A percentile compares a stretch with the other conserved stretches of the same genome.
Conservation (phyloP, 2,888 invertebrate genomes). For the Zonitis immaculata region DNA sequence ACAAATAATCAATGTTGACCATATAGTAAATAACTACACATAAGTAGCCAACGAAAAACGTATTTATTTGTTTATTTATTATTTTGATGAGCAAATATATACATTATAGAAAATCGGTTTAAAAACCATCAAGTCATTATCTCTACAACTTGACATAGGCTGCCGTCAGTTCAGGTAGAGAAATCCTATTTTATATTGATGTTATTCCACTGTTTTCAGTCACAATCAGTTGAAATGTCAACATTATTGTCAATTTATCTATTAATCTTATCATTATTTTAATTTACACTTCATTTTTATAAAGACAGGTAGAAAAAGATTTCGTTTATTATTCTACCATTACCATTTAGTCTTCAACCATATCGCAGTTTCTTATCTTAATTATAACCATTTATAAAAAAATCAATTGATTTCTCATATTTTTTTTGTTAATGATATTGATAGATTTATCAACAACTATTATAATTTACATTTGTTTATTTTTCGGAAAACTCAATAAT, state of each 20-base stretch:
- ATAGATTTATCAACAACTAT: no score
- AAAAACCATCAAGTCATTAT: background rate
- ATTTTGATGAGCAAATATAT: background rate
- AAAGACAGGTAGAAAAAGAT: background rate
- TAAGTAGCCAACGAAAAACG: no score
- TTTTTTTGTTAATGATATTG: no score
- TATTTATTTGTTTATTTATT: no score
- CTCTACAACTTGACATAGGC: background rate
- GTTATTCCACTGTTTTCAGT: background rate
- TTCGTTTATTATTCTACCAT: background rate
- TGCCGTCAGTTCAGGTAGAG: background rate
- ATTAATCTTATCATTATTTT: background rate
- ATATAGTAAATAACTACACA: background rate
- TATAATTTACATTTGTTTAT: no score
- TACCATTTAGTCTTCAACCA: background rate
- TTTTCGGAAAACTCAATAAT: no score
- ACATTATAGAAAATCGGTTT: background rate
- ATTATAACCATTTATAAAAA: background rate
- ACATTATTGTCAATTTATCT: background rate
- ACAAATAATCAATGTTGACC: background rate
- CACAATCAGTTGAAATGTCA: background rate
- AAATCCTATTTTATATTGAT: background rate
- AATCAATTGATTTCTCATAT: no score
- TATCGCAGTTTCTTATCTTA: background rate
- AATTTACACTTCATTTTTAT: background rate